Conservation (phyloP, 2,797 vertebrate genomes). For the Hippopotamyrus pictus region DNA sequence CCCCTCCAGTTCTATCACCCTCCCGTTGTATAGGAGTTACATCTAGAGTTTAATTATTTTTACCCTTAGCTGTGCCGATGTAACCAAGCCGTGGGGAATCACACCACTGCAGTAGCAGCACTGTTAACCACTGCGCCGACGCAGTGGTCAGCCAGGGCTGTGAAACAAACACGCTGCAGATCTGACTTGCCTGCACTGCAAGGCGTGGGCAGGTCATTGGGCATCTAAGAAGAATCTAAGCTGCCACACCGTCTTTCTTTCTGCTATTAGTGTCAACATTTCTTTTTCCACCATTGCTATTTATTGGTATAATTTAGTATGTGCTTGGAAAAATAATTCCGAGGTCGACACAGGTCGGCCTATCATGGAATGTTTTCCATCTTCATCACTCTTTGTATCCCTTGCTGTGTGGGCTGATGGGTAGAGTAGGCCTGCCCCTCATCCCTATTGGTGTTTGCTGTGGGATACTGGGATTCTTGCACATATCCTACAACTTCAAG, state of each 20-base stretch:
- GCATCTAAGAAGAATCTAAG: background rate
- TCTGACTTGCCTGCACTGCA: background rate
- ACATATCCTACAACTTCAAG: background rate
- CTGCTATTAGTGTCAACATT: background rate
- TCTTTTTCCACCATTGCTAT: slow-evolving; percentile 32
- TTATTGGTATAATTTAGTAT: slow-evolving; percentile 60
- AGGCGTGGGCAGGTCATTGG: background rate
- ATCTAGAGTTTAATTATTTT: background rate
- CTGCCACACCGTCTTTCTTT: background rate
- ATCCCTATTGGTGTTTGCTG: background rate
- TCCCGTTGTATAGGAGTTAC: background rate
- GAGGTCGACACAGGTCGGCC: slow-evolving; percentile 43
- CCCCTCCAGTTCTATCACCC: background rate
- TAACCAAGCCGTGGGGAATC: background rate
- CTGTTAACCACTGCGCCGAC: background rate
- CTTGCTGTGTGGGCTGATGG: background rate
- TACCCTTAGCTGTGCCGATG: background rate
- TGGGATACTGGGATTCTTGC: background rate
- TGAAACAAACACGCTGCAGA: background rate
- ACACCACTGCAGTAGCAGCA: background rate
- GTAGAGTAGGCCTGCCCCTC: background rate
- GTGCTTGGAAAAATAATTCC: slow-evolving; percentile 68
- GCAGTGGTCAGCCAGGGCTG: background rate
- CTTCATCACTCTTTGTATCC: background rate
- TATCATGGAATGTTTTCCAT: background rate